Percentiles rank a stretch among this genome's conserved stretches.
These are phyloP conservation scores for Thaleichthys pacificus DNA, from an alignment of 2,797 vertebrate genomes.

Conservation along the genomic window DNA sequence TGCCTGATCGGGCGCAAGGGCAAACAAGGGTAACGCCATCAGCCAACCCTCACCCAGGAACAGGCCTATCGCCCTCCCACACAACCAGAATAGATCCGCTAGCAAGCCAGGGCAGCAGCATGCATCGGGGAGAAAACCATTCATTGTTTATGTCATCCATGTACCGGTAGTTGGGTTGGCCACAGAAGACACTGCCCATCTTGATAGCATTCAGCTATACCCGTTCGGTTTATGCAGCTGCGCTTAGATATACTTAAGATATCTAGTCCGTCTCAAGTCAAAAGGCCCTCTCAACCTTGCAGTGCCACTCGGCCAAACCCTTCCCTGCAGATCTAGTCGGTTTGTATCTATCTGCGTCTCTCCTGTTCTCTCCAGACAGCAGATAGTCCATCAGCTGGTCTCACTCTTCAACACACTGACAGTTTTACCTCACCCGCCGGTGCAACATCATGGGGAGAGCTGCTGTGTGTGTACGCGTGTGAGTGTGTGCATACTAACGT, in stretches of 20 bases:
- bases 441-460: neutral
- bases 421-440: constrained; percentile 18
- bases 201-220: no score
- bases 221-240: no score
- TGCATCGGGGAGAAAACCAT: neutral
- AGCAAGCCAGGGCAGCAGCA: neutral
- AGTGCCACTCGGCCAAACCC: neutral
- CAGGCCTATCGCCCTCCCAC: no score
- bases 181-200: no score
- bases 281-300: neutral
- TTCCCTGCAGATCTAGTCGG: no score
- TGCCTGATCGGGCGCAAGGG: constrained; percentile 81
- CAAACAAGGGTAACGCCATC: constrained; percentile 81
- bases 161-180: no score
- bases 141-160: no score
- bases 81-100: neutral
- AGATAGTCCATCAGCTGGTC: constrained; percentile 56
- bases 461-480: neutral
- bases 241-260: no score
- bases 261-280: no score
- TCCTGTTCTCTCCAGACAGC: neutral
- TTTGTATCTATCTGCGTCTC: neutral
- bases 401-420: constrained; percentile 31
- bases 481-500: neutral
- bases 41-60: neutral